Evolutionary conservation across 2,888 invertebrate genomes (phyloP), one percentile per base, ranked within the genome.

Genomic region (Dasysyrphus tricinctus): DNA sequence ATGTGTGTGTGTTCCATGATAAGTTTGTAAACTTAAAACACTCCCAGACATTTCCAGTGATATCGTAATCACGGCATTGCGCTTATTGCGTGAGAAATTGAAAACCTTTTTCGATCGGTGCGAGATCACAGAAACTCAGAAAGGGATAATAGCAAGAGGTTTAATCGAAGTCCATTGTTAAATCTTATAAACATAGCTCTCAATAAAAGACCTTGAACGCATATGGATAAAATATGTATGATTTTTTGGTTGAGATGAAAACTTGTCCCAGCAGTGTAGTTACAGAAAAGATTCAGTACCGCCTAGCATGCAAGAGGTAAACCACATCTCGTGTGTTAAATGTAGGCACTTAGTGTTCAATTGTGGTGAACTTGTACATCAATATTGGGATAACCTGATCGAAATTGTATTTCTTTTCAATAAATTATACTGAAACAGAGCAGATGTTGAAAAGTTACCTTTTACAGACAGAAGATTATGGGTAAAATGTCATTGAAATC

Each of bases 311-410:
- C n/a, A 3, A 8, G 8, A 8, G 42, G 29, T 42, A 56, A 80
- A 80, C 76, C 84, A 9, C 73, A 80, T 67, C 69, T 85, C 63
- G 56, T 72, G 67, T 77, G 73, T 73, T 80, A 72, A 80, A 67
- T 59, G 59, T 65, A 69, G 34, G 57, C 61, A 85, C 51, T 85
- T 77, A 85, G 76, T 85, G 80, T 11, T 73, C 76, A 85, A 80
- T 85, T 85, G 84, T 77, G 80, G 84, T 80, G 37, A 77, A 72
- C 67, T 70, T 75, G 51, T 65, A 3, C 61, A 63, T 75, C 73
- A 73, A 78, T 78, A 54, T 59, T 49, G 14, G 63, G 29, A 47
- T 34, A 44, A 12, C 16, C 24, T 42, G 42, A 57, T 56, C 44
- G 32, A 34, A 57, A 39, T 49, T 79, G 32, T 44, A 19, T n/a